Percentiles rank a stretch among this genome's conserved stretches.
Evolutionary conservation across 2,113 vertebrate species (phyloP).

Genomic region (Eurystomus gularis): DNA sequence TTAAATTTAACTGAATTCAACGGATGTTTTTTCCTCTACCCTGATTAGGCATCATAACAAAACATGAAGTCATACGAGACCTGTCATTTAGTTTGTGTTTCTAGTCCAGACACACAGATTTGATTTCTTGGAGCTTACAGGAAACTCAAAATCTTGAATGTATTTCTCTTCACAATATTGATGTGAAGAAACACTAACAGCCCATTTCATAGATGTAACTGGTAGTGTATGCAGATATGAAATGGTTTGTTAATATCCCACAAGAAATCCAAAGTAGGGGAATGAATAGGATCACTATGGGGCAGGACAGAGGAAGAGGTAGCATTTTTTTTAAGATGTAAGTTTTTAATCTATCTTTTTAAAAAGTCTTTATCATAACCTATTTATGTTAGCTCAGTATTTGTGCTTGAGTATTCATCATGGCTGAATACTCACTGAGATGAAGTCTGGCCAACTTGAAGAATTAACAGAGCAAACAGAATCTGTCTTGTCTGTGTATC

Average conservation of each 20-base stretch:
- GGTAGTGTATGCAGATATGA: neutral
- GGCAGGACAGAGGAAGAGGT: neutral
- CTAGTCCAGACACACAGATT: neutral
- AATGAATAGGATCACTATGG: fast-evolving
- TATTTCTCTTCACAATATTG: neutral
- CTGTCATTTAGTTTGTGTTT: neutral
- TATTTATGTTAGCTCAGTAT: neutral
- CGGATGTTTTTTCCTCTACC: fast-evolving
- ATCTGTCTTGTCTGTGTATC: neutral
- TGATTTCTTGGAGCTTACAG: neutral
- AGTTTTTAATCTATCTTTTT: too few species aligned
- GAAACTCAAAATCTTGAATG: neutral
- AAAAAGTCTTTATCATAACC: neutral
- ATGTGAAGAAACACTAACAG: neutral
- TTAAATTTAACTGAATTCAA: neutral
- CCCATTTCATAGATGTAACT: neutral
- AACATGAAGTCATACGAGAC: neutral
- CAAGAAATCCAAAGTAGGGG: neutral
- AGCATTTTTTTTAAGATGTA: neutral
- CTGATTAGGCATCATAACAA: neutral
- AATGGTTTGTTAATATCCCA: neutral
- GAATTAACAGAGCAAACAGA: neutral
- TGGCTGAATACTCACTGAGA: neutral
- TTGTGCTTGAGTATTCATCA: neutral
- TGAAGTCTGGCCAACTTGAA: neutral